These are phyloP conservation scores for Cacoxenus indagator DNA, from an alignment of 2,888 invertebrate genomes.

Conservation along the genomic window DNA sequence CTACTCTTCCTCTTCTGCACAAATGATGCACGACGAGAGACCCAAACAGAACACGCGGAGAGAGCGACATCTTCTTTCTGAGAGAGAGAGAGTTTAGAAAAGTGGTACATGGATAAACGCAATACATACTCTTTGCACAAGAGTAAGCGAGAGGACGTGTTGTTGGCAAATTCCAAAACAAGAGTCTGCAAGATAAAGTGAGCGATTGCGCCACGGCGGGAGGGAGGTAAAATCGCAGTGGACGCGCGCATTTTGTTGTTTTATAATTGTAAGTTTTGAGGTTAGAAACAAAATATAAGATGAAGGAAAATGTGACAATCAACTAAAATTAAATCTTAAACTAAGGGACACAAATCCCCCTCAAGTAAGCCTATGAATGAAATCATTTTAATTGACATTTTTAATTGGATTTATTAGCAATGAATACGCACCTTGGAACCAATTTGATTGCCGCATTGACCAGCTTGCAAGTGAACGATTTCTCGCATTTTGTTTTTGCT, in stretches of 20 bases:
- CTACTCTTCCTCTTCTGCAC: too few species aligned
- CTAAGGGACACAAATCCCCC: too few species aligned
- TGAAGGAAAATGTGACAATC: background rate
- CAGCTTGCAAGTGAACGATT: conserved; percentile 91
- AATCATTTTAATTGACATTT: too few species aligned
- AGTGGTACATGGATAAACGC: too few species aligned
- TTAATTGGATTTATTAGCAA: background rate
- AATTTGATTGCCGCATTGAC: conserved; percentile 93
- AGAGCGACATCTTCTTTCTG: too few species aligned
- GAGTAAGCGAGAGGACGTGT: too few species aligned
- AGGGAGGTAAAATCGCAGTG: background rate
- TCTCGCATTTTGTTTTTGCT: conserved; percentile 79
- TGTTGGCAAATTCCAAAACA: background rate
- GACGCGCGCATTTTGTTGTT: conserved; percentile 37
- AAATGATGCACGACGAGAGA: too few species aligned
- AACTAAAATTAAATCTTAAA: background rate
- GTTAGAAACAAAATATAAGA: conserved; percentile 44
- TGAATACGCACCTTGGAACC: conserved; percentile 84
- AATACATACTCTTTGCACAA: too few species aligned
- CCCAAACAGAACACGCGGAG: too few species aligned
- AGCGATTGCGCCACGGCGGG: background rate
- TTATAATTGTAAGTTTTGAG: conserved; percentile 58
- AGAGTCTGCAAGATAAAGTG: background rate
- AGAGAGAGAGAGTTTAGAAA: too few species aligned
- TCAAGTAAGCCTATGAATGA: background rate